Base-by-base conservation (phyloP, 2,113 vertebrate species). In the Malurus alboscapulatus region DNA sequence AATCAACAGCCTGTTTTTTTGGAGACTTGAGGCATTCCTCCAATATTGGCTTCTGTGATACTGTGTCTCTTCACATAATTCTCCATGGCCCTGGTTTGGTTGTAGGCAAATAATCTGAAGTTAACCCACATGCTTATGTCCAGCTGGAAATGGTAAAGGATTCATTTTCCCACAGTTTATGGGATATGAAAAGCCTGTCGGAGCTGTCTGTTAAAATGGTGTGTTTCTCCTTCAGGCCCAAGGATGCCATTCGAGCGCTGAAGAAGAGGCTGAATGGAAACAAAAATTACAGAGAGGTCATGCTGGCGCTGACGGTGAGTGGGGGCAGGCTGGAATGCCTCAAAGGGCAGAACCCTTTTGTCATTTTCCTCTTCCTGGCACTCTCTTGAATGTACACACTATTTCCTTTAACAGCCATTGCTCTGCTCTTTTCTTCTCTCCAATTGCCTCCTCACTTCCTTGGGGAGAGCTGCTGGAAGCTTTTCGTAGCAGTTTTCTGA, bases 241-340 rank as follows among this genome's bases (percentile, higher is more conserved):
- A 99, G 95, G 99, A 99, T 96, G 99, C 99, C 62, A 99, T 99
- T 80, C 98, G 98, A 92, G 99, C 99, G 1, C 97, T 99, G 79
- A 99, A 99, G 97, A 99, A 99, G 97, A 98, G 99, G 77, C 97
- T 99, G 80, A 99, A 98, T 36, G 99, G 99, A 84, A 99, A 99
- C 97, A 98, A 98, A 95, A 99, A 99, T 97, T 99, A 99, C 94
- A 98, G 98, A 88, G 99, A 99, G 93, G 99, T 99, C 94, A 99
- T 99, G 99, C 95, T 99, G 96, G 98, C 99, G 1, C 97, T 99
- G 94, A 99, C 99, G 61, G 99, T 99, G 96, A 98, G 99, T 97
- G 50, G 81, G 50, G 75, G 51, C 73, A 83, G 79, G 44, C 76
- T 80, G 87, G 83, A 78, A 73, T 86, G 84, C 86, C 74, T 82